Conservation (phyloP, 2,113 vertebrate genomes). For the Cyprinodon variegatus region DNA sequence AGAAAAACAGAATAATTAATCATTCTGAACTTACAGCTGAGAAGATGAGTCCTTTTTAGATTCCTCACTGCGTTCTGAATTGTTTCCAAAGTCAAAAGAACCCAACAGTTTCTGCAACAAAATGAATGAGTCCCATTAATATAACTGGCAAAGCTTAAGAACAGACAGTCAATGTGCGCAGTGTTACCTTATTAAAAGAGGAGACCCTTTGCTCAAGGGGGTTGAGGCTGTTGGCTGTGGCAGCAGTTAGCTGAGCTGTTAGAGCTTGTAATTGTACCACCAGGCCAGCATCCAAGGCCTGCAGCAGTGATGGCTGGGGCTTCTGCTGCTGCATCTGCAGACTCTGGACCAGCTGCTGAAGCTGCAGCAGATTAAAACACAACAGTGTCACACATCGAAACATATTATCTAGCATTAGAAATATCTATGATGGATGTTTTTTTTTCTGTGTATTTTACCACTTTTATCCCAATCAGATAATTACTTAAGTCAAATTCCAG, state of each 20-base stretch:
- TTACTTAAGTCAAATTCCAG: background rate
- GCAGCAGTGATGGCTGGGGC: slow-evolving; percentile 94
- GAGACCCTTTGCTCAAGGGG: slow-evolving; percentile 94
- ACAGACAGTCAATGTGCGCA: background rate
- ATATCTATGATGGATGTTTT: too few species aligned
- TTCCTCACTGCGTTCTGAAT: slow-evolving; percentile 90
- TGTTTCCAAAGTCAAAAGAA: slow-evolving; percentile 95
- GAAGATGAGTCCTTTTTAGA: slow-evolving; percentile 92
- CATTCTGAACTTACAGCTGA: slow-evolving; percentile 85
- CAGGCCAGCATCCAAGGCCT: slow-evolving; percentile 94
- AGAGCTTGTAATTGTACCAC: slow-evolving; percentile 97
- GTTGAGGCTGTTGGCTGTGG: slow-evolving; percentile 92
- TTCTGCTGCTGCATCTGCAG: slow-evolving; percentile 98
- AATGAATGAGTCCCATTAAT: background rate
- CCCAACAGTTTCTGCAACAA: slow-evolving; percentile 91
- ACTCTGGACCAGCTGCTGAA: slow-evolving; percentile 97
- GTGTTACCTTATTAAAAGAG: slow-evolving; percentile 95
- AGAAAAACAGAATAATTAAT: slow-evolving; percentile 7
- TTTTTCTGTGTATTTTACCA: too few species aligned
- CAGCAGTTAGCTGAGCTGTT: slow-evolving; percentile 96
- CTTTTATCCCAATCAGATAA: too few species aligned
- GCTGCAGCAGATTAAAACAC: slow-evolving; percentile 70
- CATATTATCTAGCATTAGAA: too few species aligned
- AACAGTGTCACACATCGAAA: background rate
- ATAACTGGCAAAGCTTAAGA: background rate